A percentile compares a stretch with the other conserved stretches of the same genome.
Evolutionary conservation across 2,888 invertebrate genomes (phyloP).

Genomic region (Griposia aprilina): DNA sequence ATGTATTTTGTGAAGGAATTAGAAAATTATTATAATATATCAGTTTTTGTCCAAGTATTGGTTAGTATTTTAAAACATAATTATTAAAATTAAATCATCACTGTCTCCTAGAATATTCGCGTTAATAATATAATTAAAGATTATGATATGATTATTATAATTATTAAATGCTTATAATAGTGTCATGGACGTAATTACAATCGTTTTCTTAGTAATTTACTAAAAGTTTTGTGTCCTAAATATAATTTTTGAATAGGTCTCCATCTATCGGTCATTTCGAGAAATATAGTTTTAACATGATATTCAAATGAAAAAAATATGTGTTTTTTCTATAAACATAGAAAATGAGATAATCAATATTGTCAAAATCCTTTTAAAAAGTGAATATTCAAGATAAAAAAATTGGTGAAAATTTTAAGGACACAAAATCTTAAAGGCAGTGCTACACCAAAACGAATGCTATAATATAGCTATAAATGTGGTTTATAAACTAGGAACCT

Average conservation of each 20-base stretch:
- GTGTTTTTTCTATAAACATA: too few species aligned
- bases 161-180: conserved; percentile 68
- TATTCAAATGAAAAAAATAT: not conserved
- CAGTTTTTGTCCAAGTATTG: not conserved
- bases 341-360: not conserved
- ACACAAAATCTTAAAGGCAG: conserved; percentile 42
- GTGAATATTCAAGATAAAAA: not conserved
- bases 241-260: conserved; percentile 13
- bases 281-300: not conserved
- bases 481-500: conserved; percentile 56
- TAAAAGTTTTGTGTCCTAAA: conserved; percentile 27
- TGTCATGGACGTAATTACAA: conserved; percentile 75
- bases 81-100: conserved; percentile 8
- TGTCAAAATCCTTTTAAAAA: not conserved
- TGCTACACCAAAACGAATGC: conserved; percentile 43
- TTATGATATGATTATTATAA: conserved; percentile 62
- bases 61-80: not conserved
- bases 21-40: not conserved
- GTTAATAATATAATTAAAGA: conserved; percentile 56
- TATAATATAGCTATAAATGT: conserved; percentile 42
- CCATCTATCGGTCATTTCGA: conserved; percentile 21
- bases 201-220: conserved; percentile 53
- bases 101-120: conserved; percentile 18
- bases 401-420: conserved; percentile 3
- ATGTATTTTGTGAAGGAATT: not conserved